Evolutionary conservation across 2,888 invertebrate genomes (phyloP), one percentile per base, ranked within the genome.

Genomic region (Ganaspis brasiliensis): DNA sequence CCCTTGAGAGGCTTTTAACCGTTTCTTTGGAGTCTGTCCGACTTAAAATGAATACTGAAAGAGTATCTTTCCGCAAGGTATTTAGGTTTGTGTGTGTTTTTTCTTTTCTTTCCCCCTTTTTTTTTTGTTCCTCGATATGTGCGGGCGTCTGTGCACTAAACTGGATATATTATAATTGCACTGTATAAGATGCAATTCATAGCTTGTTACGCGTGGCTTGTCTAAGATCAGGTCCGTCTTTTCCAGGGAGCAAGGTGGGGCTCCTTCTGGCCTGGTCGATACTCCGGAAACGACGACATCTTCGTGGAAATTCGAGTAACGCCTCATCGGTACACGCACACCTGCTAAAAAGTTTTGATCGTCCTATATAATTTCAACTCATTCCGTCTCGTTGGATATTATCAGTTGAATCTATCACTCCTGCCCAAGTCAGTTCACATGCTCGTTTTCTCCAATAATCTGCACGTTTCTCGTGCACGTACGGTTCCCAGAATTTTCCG

Each of bases 191-290:
- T 77, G 75, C 83, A 79, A 75, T 83, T 82, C 82, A 76, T 83
- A 79, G 79, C 81, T 84, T 83, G 84, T 87, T 83, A 79, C 74
- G 76, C 74, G 75, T 76, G 77, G 55, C 79, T 84, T 83, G 82
- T 79, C 79, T 78, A 79, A 82, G 82, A 81, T 84, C 81, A 81
- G 82, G 81, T 73, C 83, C 79, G 83, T 78, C 81, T 78, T 81
- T 73, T 37, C 67, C 35, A 61, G 71, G 71, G 59, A 77, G 74
- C 49, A 55, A 56, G 72, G 40, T 74, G 40, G 72, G 49, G 37
- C 72, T 61, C 61, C 49, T 73, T 49, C 19, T 12, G 73, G 61
- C 52, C n/a, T 40, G 74, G 70, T 77, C 77, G 77, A 77, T 77
- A 74, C 57, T 16, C 52, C 52, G 37, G 72, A 72, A 55, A 72